Percentiles rank a stretch among this genome's conserved stretches.
Conservation (phyloP, 1,140 invertebrate species). For the Lethrus apterus region DNA sequence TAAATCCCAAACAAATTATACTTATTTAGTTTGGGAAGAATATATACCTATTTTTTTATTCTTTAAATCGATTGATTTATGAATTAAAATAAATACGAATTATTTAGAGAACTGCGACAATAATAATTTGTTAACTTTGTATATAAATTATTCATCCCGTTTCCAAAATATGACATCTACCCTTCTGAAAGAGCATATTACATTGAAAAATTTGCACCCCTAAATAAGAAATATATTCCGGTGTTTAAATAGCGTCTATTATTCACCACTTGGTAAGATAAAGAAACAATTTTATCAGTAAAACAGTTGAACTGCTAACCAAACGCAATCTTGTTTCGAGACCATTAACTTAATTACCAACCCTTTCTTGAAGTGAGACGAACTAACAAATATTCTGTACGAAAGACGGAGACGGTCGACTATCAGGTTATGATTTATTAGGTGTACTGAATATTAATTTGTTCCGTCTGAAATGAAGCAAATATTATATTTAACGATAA, state of each 20-base stretch:
- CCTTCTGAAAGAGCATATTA: too few relatives aligned
- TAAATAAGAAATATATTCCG: conserved; percentile 18
- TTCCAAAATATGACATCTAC: too few relatives aligned
- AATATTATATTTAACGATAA: conserved; percentile 23
- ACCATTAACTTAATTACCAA: conserved; percentile 43
- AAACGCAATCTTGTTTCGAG: conserved; percentile 42
- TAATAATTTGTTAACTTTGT: too few relatives aligned
- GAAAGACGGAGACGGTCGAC: conserved; percentile 5
- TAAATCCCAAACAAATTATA: too few relatives aligned
- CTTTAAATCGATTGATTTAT: too few relatives aligned
- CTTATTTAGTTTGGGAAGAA: too few relatives aligned
- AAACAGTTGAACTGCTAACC: conserved; percentile 40
- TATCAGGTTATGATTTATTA: conserved; percentile 28
- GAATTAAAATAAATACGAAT: too few relatives aligned
- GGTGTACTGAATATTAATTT: conserved; percentile 28
- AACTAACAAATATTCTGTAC: not conserved
- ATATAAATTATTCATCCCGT: too few relatives aligned
- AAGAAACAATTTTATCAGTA: conserved; percentile 40
- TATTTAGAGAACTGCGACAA: too few relatives aligned
- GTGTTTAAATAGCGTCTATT: conserved; percentile 23
- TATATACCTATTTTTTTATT: too few relatives aligned
- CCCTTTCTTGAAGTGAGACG: conserved; percentile 32
- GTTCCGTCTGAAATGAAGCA: conserved; percentile 28
- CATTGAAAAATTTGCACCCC: conserved; percentile 14
- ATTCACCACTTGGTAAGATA: conserved; percentile 35